A percentile compares a stretch with the other conserved stretches of the same genome.
These are phyloP conservation scores for Sus cebifrons DNA, from an alignment of 2,797 vertebrate species.

Conservation along the genomic window DNA sequence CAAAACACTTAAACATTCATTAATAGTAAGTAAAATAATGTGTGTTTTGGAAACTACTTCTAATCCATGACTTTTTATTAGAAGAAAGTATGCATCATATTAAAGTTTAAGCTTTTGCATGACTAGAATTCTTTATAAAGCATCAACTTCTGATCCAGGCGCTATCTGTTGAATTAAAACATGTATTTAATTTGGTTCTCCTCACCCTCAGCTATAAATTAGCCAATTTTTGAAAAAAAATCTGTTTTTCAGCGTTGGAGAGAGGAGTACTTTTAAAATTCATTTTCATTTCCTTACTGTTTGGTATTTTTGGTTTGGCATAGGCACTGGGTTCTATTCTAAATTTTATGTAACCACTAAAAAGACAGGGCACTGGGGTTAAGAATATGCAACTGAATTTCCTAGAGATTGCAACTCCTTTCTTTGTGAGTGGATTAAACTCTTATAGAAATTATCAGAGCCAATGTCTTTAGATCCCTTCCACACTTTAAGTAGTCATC, in stretches of 20 bases:
- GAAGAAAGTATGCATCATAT: background rate
- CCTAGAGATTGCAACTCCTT: background rate
- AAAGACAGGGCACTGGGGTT: background rate
- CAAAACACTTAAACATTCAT: slow-evolving; percentile 4
- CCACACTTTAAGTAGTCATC: background rate
- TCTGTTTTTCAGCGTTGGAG: slow-evolving; percentile 29
- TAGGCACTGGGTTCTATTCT: background rate
- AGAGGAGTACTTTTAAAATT: background rate
- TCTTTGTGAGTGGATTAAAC: slow-evolving; percentile 7
- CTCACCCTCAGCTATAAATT: slow-evolving; percentile 8
- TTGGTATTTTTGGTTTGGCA: background rate
- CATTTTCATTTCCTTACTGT: slow-evolving; percentile 44
- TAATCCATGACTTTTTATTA: slow-evolving; percentile 12
- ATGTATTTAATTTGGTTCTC: slow-evolving; percentile 23
- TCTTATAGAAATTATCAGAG: background rate
- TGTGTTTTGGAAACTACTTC: background rate
- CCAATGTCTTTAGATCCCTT: slow-evolving; percentile 6
- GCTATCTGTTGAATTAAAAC: slow-evolving; percentile 53
- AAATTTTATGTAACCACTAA: background rate
- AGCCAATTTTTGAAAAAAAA: background rate
- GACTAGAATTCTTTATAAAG: slow-evolving; percentile 6
- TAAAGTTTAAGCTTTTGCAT: slow-evolving; percentile 45
- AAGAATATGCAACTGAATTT: background rate
- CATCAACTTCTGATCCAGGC: background rate
- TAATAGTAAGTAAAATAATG: slow-evolving; percentile 3